phyloP scores from a whole-genome alignment of 2,113 vertebrate genomes.

The Microcebus tavaratra region DNA sequence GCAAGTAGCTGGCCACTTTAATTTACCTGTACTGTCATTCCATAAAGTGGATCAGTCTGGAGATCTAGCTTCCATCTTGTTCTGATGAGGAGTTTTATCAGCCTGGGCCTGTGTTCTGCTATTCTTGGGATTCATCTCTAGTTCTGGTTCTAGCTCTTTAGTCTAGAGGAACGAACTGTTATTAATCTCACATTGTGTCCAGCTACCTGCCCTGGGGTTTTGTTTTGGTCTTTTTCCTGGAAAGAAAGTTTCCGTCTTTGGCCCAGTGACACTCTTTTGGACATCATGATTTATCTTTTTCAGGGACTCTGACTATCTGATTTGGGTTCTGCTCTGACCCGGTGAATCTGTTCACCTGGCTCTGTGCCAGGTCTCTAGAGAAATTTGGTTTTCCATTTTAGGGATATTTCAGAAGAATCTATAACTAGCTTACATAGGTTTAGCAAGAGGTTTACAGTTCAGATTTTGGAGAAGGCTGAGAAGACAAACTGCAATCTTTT shows the following conservation, averaged over 20 bases:
- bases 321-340: slow-evolving; percentile 21
- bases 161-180: not conserved
- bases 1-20: not conserved
- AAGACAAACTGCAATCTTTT: not conserved
- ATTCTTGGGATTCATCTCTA: not conserved
- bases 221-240: slow-evolving; percentile 8
- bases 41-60: not conserved
- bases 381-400: slow-evolving; percentile 32
- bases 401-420: not conserved
- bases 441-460: slow-evolving; percentile 33
- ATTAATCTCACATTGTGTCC: not conserved
- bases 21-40: not conserved
- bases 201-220: not conserved
- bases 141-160: slow-evolving; percentile 1
- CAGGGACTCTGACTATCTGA: not conserved
- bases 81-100: slow-evolving; percentile 2
- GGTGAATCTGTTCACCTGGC: not conserved
- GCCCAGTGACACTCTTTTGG: not conserved
- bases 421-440: slow-evolving; percentile 19
- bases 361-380: not conserved
- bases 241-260: slow-evolving; percentile 36
- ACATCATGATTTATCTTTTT: not conserved
- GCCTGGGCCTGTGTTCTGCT: not conserved
- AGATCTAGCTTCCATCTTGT: not conserved
- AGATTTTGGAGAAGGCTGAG: slow-evolving; percentile 52